Conservation (phyloP, 1,140 invertebrate species). For the Pissodes strobi region DNA sequence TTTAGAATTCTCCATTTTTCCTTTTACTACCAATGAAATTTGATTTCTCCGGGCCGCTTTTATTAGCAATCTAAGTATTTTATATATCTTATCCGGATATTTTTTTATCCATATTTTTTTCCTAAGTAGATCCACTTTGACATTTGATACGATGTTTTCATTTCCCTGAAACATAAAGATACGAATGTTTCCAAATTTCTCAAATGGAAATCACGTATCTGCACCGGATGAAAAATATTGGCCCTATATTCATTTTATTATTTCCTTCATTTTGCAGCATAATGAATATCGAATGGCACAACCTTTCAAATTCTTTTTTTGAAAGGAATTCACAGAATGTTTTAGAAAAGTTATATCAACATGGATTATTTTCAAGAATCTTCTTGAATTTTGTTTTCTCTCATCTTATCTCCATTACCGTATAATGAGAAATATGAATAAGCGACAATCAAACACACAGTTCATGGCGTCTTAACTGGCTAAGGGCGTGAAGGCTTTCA, state of each 20-base stretch:
- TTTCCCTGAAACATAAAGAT: constrained; percentile 28
- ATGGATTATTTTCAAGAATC: too few relatives aligned
- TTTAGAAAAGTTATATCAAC: too few relatives aligned
- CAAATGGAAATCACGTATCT: constrained; percentile 23
- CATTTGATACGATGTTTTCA: constrained; percentile 32
- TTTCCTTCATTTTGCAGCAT: neutral
- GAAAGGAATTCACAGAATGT: too few relatives aligned
- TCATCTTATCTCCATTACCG: too few relatives aligned
- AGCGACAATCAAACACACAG: too few relatives aligned
- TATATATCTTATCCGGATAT: constrained; percentile 33
- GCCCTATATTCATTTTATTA: constrained; percentile 16
- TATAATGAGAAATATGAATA: too few relatives aligned
- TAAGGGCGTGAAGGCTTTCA: too few relatives aligned
- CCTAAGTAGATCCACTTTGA: constrained; percentile 18
- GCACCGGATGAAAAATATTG: neutral
- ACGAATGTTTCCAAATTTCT: constrained; percentile 14
- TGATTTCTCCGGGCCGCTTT: constrained; percentile 25
- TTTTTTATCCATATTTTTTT: constrained; percentile 28
- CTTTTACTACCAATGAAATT: constrained; percentile 34
- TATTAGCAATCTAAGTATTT: constrained; percentile 36
- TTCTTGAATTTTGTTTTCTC: too few relatives aligned
- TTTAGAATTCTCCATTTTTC: constrained; percentile 35
- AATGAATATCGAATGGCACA: too few relatives aligned
- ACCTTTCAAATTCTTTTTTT: too few relatives aligned
- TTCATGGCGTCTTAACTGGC: too few relatives aligned